Evolutionary conservation across 2,113 vertebrate genomes (phyloP).

Genomic region (Melierax canorus): DNA sequence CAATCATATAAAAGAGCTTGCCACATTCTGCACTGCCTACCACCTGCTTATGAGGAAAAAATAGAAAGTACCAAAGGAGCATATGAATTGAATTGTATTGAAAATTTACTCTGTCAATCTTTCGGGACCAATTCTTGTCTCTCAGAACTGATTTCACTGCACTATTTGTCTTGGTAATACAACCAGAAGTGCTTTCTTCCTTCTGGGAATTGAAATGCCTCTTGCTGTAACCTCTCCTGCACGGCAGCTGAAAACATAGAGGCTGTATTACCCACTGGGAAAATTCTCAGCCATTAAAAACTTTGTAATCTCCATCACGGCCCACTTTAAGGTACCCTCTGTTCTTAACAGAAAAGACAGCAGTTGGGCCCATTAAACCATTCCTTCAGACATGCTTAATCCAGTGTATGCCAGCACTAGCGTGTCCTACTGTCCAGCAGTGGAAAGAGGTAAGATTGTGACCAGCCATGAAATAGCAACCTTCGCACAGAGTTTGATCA

Average conservation of each 20-base stretch:
- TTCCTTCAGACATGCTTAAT: background rate
- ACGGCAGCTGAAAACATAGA: background rate
- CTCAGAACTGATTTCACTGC: slow-evolving; percentile 42
- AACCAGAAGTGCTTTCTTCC: slow-evolving; percentile 46
- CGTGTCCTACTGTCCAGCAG: background rate
- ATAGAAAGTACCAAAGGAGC: background rate
- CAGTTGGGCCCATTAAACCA: background rate
- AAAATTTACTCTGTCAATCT: slow-evolving; percentile 57
- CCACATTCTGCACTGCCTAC: background rate
- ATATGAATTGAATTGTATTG: slow-evolving; percentile 40
- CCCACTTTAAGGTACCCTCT: background rate
- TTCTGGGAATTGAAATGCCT: slow-evolving; percentile 41
- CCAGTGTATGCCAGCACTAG: background rate
- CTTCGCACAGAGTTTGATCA: background rate
- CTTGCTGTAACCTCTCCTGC: slow-evolving; percentile 8
- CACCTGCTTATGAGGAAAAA: background rate
- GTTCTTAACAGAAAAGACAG: background rate
- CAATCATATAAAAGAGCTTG: background rate
- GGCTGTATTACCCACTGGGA: background rate
- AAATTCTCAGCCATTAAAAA: background rate
- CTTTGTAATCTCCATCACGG: background rate
- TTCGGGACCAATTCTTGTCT: slow-evolving; percentile 39
- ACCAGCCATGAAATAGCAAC: background rate
- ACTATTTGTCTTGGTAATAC: slow-evolving; percentile 55
- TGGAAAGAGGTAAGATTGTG: background rate